Evolutionary conservation across 35 echinoderm and acorn worm species (phyloP), one percentile per base, ranked within the genome.

Genomic region (Apostichopus californicus): DNA sequence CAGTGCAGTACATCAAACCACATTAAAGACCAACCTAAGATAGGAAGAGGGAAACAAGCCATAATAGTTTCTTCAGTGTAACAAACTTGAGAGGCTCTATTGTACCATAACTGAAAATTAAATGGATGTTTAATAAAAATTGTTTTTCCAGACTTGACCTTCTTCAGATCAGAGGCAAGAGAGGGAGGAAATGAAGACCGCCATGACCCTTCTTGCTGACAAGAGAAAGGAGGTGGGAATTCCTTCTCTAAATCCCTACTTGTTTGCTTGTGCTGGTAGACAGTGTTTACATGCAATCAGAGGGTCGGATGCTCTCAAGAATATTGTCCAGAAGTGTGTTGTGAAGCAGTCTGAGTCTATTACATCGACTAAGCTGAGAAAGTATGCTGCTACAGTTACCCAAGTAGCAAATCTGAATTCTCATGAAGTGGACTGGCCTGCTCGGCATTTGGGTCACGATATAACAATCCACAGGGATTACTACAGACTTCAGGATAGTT

Each of bases 351-450:
- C 80, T 53, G 81, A 93, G 5, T 5, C 26, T 6, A 86, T 93
- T 9, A 85, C 20, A 77, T 84, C 26, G 25, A 93, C 92, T n/a
- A 84, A 86, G n/a, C 65, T 93, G 17, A 23, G 92, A 11, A 23
- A 93, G 66, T 93, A 87, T 93, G 65, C 72, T 2, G 82, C 92
- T 5, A 92, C 90, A 12, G 75, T 92, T 5, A 46, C 77, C 15
- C 77, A 92, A 28, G 57, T 92, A 5, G 55, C 65, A 6, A 87
- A 22, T 73, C 26, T 93, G 5, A 25, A 53, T 9, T n/a, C 18
- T 18, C 5, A 21, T n/a, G 54, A 93, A 87, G 65, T 93, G 15
- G 18, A 84, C 60, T 93, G 92, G 92, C 64, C 87, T 17, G 58
- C 80, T 56, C 26, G 86, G 57, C 92, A 93, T 77, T 14, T 93